These are phyloP conservation scores for Caprella mutica DNA, from an alignment of 2,888 invertebrate species.

Conservation along the genomic window DNA sequence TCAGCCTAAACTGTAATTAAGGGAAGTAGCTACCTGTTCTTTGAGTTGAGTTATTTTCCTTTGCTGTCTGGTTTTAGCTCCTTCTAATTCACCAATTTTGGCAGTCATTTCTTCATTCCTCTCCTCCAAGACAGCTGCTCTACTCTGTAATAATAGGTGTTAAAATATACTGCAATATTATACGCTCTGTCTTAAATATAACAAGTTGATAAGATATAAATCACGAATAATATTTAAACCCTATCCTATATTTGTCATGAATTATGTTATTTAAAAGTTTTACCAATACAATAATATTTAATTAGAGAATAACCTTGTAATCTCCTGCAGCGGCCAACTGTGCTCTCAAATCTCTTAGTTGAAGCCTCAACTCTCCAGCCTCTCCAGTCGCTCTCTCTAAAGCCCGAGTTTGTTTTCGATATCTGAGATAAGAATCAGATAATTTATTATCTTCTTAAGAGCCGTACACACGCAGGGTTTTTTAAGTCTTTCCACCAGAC, in stretches of 20 bases:
- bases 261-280: no score
- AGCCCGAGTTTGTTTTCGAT: background rate
- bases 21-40: slow-evolving; percentile 47
- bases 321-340: slow-evolving; percentile 75
- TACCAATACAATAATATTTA: no score
- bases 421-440: no score
- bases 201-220: no score
- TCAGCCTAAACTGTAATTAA: background rate
- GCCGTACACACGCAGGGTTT: no score
- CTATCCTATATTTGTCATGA: no score
- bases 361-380: slow-evolving; percentile 66
- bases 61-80: slow-evolving; percentile 41
- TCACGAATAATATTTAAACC: no score
- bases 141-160: no score
- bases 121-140: slow-evolving; percentile 70
- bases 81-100: slow-evolving; percentile 60
- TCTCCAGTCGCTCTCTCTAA: slow-evolving; percentile 47
- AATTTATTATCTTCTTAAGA: no score
- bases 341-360: slow-evolving; percentile 69
- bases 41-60: slow-evolving; percentile 58
- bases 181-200: no score
- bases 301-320: slow-evolving; percentile 53
- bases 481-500: no score
- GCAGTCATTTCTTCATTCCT: slow-evolving; percentile 60
- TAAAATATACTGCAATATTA: no score